Percentiles rank a stretch among this genome's conserved stretches.
phyloP scores from a whole-genome alignment of 2,113 vertebrate species.

The Parotia lawesii region DNA sequence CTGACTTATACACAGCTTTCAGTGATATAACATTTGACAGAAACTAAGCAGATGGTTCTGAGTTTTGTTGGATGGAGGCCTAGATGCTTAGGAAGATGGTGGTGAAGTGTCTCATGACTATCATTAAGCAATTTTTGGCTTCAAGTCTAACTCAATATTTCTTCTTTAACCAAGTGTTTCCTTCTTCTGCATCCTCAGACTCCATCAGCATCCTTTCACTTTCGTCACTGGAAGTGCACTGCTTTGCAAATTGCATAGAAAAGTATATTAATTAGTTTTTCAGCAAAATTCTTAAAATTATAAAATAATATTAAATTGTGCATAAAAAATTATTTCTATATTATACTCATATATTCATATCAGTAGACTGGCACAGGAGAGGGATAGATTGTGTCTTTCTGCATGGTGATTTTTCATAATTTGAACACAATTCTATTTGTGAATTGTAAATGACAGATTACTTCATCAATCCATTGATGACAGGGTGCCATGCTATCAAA shows the following conservation, averaged over 20 bases:
- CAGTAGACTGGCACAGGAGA: neutral
- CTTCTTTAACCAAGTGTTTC: neutral
- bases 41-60: neutral
- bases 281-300: neutral
- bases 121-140: neutral
- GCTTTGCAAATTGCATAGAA: neutral
- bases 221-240: neutral
- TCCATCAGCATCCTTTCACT: neutral
- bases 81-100: neutral
- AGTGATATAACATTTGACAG: neutral
- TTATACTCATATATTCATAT: neutral
- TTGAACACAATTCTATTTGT: neutral
- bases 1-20: neutral
- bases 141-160: neutral
- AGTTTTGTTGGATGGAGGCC: neutral
- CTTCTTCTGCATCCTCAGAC: neutral
- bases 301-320: neutral
- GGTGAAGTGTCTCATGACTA: neutral
- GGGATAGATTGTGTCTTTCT: neutral
- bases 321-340: neutral
- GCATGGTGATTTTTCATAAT: neutral
- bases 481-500: neutral
- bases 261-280: neutral
- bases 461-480: neutral
- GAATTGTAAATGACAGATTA: neutral